Evolutionary conservation across 2,797 vertebrate genomes (phyloP), one percentile per base, ranked within the genome.

Genomic region (Pogoniulus pusillus): DNA sequence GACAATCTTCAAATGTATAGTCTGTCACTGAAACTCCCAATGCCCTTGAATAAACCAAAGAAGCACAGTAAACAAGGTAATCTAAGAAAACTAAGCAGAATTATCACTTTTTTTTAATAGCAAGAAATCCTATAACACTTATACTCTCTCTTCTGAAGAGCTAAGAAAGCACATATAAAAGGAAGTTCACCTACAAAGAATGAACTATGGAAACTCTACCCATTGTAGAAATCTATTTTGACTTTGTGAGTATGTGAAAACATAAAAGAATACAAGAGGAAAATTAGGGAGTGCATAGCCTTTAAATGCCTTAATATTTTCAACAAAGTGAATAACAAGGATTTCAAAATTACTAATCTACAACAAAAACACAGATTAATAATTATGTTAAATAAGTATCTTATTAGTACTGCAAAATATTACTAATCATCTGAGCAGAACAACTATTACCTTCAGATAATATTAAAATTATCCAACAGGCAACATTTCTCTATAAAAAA

Each of bases 1-100:
- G 99, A 97, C 99, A 99, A 96, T 99, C 99, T 97, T 99, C 99
- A 95, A 99, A 99, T 4, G 99, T 99, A 95, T 99, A 99, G 96
- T 99, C 99, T 16, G 99, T 99, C 94, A 99, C 98, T 4, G 99
- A 97, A 72, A 99, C 97, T 53, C 98, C 98, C 91, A 99, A 95
- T 0, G 99, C 99, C 96, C 99, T 99, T 93, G 7, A 93, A 68
- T 49, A 90, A 91, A 89, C 15, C 87, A 81, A 85, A 85, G 24
- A 66, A 80, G 83, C 23, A 68, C 3, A 41, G 22, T 84, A 68
- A 89, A 68, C 68, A 72, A 60, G 8, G 49, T 22, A 75, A 14
- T 39, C 14, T 9, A 39, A 60, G n/a, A 82, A 70, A 82, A 54
- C 7, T 6, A 7, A 89, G 9, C 12, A 91, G 47, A 86, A 70